These are phyloP conservation scores for Ophion ellenae DNA, from an alignment of 2,888 invertebrate genomes.

Conservation along the genomic window DNA sequence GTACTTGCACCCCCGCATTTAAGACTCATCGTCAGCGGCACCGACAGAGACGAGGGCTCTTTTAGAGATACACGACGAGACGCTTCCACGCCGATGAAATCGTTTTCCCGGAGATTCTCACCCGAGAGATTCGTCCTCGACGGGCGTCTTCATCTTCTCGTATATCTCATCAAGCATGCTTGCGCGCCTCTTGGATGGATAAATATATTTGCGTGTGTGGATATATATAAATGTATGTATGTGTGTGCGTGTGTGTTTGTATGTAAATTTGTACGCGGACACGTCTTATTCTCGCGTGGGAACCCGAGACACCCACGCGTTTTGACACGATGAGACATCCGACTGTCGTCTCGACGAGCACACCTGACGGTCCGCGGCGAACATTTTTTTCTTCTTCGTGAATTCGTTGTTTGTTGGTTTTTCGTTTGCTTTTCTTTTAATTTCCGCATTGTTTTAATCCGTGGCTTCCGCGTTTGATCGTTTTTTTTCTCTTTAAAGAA, in stretches of 20 bases:
- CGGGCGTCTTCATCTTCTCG: constrained; percentile 67
- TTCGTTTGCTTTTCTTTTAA: no score
- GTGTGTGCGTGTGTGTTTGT: no score
- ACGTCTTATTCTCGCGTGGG: constrained; percentile 63
- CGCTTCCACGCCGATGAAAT: constrained; percentile 71
- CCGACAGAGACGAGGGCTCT: constrained; percentile 26
- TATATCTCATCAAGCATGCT: constrained; percentile 29
- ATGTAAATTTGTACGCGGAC: constrained; percentile 23
- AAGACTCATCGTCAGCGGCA: not conserved
- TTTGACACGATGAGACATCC: not conserved
- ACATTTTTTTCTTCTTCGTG: constrained; percentile 6
- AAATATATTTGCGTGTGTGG: not conserved
- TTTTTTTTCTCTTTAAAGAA: no score
- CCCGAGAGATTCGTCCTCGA: constrained; percentile 55
- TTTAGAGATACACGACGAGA: constrained; percentile 59
- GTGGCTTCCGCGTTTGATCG: no score
- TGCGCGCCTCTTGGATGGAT: constrained; percentile 12
- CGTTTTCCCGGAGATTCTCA: constrained; percentile 60
- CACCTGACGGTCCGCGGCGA: not conserved
- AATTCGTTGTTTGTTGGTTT: no score
- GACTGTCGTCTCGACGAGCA: not conserved
- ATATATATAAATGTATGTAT: constrained; percentile 12
- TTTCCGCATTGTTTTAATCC: no score
- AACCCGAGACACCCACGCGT: constrained; percentile 58
- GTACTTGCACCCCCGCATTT: constrained; percentile 48